A percentile compares a stretch with the other conserved stretches of the same genome.
Evolutionary conservation across 2,888 invertebrate genomes (phyloP).

Genomic region (Perizoma affinitatum): DNA sequence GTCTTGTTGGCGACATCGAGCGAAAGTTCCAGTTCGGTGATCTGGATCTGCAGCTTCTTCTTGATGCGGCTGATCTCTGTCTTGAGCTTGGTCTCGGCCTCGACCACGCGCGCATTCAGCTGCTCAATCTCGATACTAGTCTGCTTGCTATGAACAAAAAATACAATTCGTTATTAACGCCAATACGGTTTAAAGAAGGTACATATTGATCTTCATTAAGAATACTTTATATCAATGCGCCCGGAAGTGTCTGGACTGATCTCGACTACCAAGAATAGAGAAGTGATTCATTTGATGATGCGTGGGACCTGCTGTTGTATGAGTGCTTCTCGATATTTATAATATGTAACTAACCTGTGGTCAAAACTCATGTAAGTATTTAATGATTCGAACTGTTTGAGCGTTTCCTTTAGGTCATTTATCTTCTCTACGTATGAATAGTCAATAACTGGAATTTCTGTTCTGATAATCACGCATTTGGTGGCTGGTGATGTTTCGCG

Average conservation of each 20-base stretch:
- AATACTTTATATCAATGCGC: neutral
- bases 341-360: conserved; percentile 82
- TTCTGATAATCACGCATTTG: conserved; percentile 65
- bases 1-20: conserved; percentile 99
- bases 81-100: conserved; percentile 97
- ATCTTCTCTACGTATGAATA: conserved; percentile 85
- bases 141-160: conserved; percentile 89
- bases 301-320: too few relatives aligned
- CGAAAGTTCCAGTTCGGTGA: conserved; percentile 97
- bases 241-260: too few relatives aligned
- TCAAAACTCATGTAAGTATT: conserved; percentile 85
- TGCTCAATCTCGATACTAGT: conserved; percentile 99
- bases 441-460: conserved; percentile 74
- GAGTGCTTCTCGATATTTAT: too few relatives aligned
- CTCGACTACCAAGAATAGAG: too few relatives aligned
- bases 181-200: neutral
- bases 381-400: conserved; percentile 86
- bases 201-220: neutral
- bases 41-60: conserved; percentile 99
- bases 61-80: conserved; percentile 98
- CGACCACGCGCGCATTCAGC: conserved; percentile 96
- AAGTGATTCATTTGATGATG: too few relatives aligned
- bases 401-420: conserved; percentile 84
- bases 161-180: conserved; percentile 2
- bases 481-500: conserved; percentile 60